Percentiles rank a stretch among this genome's conserved stretches.
Conservation (phyloP, 2,888 invertebrate genomes). For the Nudaria mundana region DNA sequence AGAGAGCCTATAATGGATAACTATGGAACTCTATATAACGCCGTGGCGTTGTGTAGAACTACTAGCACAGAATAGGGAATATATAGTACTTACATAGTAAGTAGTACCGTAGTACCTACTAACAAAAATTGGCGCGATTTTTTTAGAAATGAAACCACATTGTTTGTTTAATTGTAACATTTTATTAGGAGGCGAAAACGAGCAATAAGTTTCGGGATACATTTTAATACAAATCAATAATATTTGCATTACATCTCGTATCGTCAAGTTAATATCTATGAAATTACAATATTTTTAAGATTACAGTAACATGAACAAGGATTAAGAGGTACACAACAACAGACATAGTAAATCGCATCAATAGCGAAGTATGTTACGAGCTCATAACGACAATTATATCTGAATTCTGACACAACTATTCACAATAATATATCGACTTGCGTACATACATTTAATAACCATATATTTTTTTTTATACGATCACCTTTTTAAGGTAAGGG, state of each 20-base stretch:
- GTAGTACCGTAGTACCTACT: background rate
- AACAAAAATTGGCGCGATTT: too few relatives aligned
- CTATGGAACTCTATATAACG: too few relatives aligned
- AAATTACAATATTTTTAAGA: slow-evolving; percentile 76
- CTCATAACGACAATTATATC: slow-evolving; percentile 32
- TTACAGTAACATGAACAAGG: slow-evolving; percentile 80
- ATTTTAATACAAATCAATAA: slow-evolving; percentile 76
- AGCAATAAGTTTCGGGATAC: slow-evolving; percentile 78
- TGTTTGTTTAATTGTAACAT: slow-evolving; percentile 71
- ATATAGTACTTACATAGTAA: too few relatives aligned
- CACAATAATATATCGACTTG: slow-evolving; percentile 30
- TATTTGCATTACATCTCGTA: slow-evolving; percentile 73
- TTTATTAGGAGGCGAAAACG: slow-evolving; percentile 82
- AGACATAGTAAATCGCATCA: slow-evolving; percentile 53
- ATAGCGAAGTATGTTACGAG: slow-evolving; percentile 53
- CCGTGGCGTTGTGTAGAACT: too few relatives aligned
- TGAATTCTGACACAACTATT: slow-evolving; percentile 34
- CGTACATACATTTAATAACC: slow-evolving; percentile 15
- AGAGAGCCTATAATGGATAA: too few relatives aligned
- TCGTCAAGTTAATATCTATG: slow-evolving; percentile 71
- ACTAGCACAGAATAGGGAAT: too few relatives aligned
- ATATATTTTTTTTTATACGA: too few relatives aligned
- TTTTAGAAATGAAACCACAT: slow-evolving; percentile 50
- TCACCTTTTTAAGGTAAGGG: slow-evolving; percentile 24
- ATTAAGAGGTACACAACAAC: slow-evolving; percentile 59